phyloP scores from a whole-genome alignment of 2,888 invertebrate genomes.

The Mythimna impura region DNA sequence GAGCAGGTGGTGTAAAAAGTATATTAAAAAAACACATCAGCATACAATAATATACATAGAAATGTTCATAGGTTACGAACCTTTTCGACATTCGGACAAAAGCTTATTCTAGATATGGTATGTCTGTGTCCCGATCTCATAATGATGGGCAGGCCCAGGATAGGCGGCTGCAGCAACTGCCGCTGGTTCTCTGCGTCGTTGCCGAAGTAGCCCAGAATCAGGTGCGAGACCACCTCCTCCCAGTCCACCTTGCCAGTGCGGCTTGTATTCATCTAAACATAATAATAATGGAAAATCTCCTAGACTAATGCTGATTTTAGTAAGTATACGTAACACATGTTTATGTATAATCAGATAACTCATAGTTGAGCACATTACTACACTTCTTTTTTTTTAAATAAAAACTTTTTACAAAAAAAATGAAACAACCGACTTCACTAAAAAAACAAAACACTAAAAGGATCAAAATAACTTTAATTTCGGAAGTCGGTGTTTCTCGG shows the following conservation, averaged over 20 bases:
- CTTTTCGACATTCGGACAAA: slow-evolving; percentile 91
- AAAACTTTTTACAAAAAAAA: no score
- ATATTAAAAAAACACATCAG: not conserved
- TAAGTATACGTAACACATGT: not conserved
- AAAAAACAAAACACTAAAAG: no score
- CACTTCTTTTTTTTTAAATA: no score
- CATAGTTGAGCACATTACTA: not conserved
- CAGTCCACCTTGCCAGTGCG: slow-evolving; percentile 91
- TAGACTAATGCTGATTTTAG: not conserved
- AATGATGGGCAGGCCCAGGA: slow-evolving; percentile 90
- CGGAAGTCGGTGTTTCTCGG: no score
- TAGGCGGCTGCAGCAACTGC: slow-evolving; percentile 91
- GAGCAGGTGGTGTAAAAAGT: no score
- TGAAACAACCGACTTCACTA: no score
- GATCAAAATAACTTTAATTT: no score
- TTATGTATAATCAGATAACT: not conserved
- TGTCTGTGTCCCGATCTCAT: slow-evolving; percentile 93
- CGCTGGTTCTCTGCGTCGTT: slow-evolving; percentile 92
- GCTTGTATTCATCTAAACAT: slow-evolving; percentile 89
- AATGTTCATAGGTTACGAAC: slow-evolving; percentile 66
- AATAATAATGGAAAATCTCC: not conserved
- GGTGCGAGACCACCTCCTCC: slow-evolving; percentile 95
- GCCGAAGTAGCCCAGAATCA: slow-evolving; percentile 93
- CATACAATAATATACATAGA: not conserved
- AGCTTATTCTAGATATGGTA: slow-evolving; percentile 91